Conservation (phyloP, 2,113 vertebrate genomes). For the Orientallactaga bullata region DNA sequence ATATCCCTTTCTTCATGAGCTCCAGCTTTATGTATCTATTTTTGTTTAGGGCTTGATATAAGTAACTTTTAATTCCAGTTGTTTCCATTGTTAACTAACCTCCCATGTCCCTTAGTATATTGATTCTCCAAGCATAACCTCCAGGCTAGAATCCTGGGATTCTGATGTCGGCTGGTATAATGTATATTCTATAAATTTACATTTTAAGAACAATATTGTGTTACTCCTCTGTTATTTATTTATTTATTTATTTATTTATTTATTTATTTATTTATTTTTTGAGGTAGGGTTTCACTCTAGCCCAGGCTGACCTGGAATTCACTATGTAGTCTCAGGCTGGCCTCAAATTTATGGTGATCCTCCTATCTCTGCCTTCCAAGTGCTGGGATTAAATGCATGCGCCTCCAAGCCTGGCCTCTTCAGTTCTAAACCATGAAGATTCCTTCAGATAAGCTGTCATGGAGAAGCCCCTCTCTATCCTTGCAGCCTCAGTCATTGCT, state of each 20-base stretch:
- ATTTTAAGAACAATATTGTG: not conserved
- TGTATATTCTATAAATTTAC: not conserved
- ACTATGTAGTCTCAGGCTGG: too few species aligned
- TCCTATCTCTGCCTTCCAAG: too few species aligned
- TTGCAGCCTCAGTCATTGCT: not conserved
- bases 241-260: too few species aligned
- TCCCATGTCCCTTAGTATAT: not conserved
- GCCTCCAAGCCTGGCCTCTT: too few species aligned
- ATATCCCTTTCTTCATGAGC: not conserved
- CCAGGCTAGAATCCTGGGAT: not conserved
- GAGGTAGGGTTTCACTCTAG: too few species aligned
- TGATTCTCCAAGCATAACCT: not conserved
- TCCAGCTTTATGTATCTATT: not conserved
- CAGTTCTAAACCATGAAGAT: not conserved
- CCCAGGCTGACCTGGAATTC: too few species aligned
- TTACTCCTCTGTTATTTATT: not conserved
- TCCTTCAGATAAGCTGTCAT: not conserved
- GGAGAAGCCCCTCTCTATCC: not conserved
- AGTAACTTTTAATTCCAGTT: not conserved
- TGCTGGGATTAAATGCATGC: too few species aligned
- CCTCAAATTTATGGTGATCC: too few species aligned
- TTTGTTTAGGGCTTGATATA: not conserved
- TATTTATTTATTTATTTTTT: too few species aligned
- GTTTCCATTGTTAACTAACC: not conserved
- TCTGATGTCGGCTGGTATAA: not conserved